Evolutionary conservation across 2,888 invertebrate species (phyloP), one percentile per base, ranked within the genome.

Genomic region (Osedax frankpressi): DNA sequence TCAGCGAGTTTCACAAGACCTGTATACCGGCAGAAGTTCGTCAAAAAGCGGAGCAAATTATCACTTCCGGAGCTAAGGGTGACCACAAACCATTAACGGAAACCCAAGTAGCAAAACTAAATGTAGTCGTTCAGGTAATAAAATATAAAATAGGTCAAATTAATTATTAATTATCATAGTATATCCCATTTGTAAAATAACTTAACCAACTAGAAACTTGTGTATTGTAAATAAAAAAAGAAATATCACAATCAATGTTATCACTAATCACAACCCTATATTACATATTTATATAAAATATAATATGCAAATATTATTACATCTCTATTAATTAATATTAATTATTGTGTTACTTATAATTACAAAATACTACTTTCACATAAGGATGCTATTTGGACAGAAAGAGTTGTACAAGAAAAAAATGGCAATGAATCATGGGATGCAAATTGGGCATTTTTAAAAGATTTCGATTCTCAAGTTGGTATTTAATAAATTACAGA

Each of bases 401-500:
- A 82, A 76, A 77, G 76, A 19, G 80, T 82, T 11, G 75, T 76
- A 30, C 75, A 76, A 0, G 82, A 82, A 75, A 76, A 77, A 70
- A 73, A 78, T 28, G 81, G 81, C 65, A 77, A 78, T 6, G 80
- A 81, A 77, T 79, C 80, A 70, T 82, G 82, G 82, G 78, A 78
- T 73, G 77, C 77, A 26, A 79, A 80, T 76, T 82, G 82, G 82
- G 81, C 81, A 44, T 82, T 81, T 72, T 73, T 82, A 25, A 78
- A 82, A 29, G 80, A 82, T 44, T 81, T 79, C 75, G 82, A 82
- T 70, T 76, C 79, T 3, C 81, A 81, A 81, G 82, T 82, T 75
- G 75, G 78, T 72, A 14, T 65, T 27, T 19, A 28, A 28, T 3
- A 2, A n/a, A n/a, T n/a, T n/a, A n/a, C n/a, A n/a, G n/a, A n/a